phyloP scores from a whole-genome alignment of 2,888 invertebrate species.

The Agrotis clavis region DNA sequence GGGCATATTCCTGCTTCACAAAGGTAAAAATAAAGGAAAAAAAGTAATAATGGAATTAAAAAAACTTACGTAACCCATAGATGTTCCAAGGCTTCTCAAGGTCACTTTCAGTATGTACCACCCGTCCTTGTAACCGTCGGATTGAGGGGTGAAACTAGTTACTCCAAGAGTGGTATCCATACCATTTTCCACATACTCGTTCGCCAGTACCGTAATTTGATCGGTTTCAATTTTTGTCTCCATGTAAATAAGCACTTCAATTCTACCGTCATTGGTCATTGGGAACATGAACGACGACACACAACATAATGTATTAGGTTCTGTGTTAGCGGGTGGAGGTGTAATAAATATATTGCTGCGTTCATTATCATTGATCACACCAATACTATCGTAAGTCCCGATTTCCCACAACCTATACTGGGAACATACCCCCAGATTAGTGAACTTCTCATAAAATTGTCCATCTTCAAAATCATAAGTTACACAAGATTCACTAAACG shows the following conservation, averaged over 20 bases:
- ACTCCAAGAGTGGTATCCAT: slow-evolving; percentile 41
- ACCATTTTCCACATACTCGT: slow-evolving; percentile 56
- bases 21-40: no score
- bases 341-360: slow-evolving; percentile 69
- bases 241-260: slow-evolving; percentile 76
- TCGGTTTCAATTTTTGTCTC: slow-evolving; percentile 60
- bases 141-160: slow-evolving; percentile 23
- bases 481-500: slow-evolving; percentile 71
- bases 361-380: slow-evolving; percentile 63
- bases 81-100: slow-evolving; percentile 41
- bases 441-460: slow-evolving; percentile 68
- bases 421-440: slow-evolving; percentile 62
- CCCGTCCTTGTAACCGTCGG: slow-evolving; percentile 19
- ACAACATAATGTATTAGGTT: slow-evolving; percentile 55
- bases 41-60: not conserved
- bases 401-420: slow-evolving; percentile 64
- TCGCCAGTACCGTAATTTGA: slow-evolving; percentile 70
- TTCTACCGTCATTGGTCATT: slow-evolving; percentile 68
- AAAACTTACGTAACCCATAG: slow-evolving; percentile 45
- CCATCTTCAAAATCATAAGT: slow-evolving; percentile 74
- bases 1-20: no score
- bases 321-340: slow-evolving; percentile 35
- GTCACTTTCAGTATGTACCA: slow-evolving; percentile 38
- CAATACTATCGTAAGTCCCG: slow-evolving; percentile 62
- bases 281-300: slow-evolving; percentile 67